Conservation (phyloP, 2,888 invertebrate genomes). For the Morinoia aosen region DNA sequence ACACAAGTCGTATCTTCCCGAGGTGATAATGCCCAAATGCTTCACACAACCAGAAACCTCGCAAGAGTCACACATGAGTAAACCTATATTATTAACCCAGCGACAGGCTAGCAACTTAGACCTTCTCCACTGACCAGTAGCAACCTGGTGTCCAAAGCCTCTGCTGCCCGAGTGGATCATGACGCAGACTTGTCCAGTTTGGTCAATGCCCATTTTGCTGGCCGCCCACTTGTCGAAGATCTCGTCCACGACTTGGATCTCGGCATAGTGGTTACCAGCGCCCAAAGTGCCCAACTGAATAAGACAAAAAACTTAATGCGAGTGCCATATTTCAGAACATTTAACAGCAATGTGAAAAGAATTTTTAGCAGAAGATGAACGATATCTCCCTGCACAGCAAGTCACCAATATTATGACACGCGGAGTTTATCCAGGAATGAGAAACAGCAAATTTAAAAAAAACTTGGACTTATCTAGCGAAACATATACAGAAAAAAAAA, state of each 20-base stretch:
- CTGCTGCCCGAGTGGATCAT: conserved; percentile 99
- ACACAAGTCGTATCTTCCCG: too few relatives aligned
- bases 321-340: neutral
- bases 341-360: conserved; percentile 49
- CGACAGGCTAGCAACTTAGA: too few relatives aligned
- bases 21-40: too few relatives aligned
- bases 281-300: conserved; percentile 91
- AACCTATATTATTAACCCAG: too few relatives aligned
- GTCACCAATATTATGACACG: neutral
- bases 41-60: too few relatives aligned
- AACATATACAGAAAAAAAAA: too few relatives aligned
- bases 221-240: conserved; percentile 98
- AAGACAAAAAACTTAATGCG: conserved; percentile 57
- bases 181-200: conserved; percentile 92
- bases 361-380: neutral
- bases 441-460: neutral
- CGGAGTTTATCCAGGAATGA: neutral
- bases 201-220: conserved; percentile 98
- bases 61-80: too few relatives aligned
- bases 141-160: conserved; percentile 97
- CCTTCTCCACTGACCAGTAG: conserved; percentile 73
- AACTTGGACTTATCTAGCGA: too few relatives aligned
- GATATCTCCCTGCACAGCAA: neutral
- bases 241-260: conserved; percentile 97
- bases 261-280: conserved; percentile 99